A percentile compares a stretch with the other conserved stretches of the same genome.
Conservation (phyloP, 2,888 invertebrate species). For the Metellina segmentata region DNA sequence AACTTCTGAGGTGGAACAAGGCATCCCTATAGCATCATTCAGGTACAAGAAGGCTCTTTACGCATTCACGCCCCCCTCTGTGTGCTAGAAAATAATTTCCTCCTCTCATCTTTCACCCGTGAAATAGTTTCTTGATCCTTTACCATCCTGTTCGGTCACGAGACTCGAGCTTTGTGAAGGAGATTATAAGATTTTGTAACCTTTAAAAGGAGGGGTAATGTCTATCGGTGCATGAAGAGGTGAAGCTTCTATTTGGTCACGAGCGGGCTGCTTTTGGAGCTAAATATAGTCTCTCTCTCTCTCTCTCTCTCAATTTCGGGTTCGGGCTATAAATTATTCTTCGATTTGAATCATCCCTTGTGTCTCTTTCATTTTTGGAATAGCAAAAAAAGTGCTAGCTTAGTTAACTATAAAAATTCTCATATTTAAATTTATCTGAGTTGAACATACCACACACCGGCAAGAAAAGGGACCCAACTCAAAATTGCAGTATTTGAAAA, state of each 20-base stretch:
- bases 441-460: too few species aligned
- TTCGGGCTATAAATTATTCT: neutral
- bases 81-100: slow-evolving; percentile 19
- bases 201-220: slow-evolving; percentile 9
- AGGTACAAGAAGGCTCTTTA: slow-evolving; percentile 6
- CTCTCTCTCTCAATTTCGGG: neutral
- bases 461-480: too few species aligned
- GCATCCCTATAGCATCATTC: neutral
- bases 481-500: too few species aligned
- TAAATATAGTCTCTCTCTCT: neutral
- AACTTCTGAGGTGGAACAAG: slow-evolving; percentile 1
- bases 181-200: slow-evolving; percentile 27
- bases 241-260: slow-evolving; percentile 16
- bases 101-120: slow-evolving; percentile 17
- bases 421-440: too few species aligned
- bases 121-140: slow-evolving; percentile 36
- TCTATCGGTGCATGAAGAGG: slow-evolving; percentile 27
- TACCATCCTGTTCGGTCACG: neutral
- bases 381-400: too few species aligned
- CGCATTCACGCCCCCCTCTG: neutral
- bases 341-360: neutral
- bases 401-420: too few species aligned
- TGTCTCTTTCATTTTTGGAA: too few species aligned
- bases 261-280: neutral
- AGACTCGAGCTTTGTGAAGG: neutral